phyloP scores from a whole-genome alignment of 2,113 vertebrate species.

The Erpornis zantholeuca region DNA sequence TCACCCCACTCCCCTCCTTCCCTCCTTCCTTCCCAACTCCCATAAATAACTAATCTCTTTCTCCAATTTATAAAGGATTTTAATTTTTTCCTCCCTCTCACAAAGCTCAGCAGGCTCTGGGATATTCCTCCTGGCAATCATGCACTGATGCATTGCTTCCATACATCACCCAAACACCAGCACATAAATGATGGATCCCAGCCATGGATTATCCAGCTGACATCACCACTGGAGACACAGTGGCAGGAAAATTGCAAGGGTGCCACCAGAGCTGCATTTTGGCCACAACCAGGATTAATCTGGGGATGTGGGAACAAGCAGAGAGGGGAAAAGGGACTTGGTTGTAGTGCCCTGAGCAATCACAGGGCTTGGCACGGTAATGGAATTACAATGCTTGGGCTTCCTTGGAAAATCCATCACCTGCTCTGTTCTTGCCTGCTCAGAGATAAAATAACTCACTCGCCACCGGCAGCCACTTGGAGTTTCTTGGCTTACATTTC shows the following conservation, averaged over 20 bases:
- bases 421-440: neutral
- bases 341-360: neutral
- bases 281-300: neutral
- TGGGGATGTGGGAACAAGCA: neutral
- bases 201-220: neutral
- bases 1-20: neutral
- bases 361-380: neutral
- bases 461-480: neutral
- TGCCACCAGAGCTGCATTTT: neutral
- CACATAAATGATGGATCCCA: neutral
- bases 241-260: neutral
- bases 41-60: conserved; percentile 14
- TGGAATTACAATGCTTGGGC: neutral
- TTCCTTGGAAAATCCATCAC: neutral
- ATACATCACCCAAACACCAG: neutral
- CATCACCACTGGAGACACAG: accelerated
- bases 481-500: neutral
- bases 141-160: neutral
- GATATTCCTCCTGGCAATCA: neutral
- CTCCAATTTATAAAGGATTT: neutral
- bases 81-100: neutral
- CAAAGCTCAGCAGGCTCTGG: neutral
- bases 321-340: neutral
- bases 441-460: neutral
- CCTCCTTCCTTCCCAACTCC: neutral